phyloP scores from a whole-genome alignment of 2,113 vertebrate genomes.

The Megaceryle maxima region DNA sequence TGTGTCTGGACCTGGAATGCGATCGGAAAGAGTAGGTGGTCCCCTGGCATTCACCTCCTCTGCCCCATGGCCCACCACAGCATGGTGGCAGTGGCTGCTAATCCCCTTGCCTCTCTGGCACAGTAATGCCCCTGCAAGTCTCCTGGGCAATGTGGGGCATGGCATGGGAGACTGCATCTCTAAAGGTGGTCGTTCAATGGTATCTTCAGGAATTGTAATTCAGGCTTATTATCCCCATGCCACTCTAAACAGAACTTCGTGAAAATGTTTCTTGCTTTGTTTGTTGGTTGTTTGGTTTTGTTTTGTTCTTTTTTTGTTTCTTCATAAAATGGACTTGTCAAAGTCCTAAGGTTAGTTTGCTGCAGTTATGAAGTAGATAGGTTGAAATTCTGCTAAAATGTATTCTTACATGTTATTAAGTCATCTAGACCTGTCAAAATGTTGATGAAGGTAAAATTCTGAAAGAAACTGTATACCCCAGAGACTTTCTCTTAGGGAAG shows the following conservation, averaged over 20 bases:
- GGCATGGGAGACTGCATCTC: background rate
- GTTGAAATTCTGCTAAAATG: conserved; percentile 30
- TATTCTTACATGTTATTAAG: background rate
- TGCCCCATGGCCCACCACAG: background rate
- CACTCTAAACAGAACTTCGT: background rate
- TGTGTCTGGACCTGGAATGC: background rate
- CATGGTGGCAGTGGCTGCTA: fast-evolving
- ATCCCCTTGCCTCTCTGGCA: background rate
- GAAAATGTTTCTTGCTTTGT: background rate
- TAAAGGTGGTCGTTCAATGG: background rate
- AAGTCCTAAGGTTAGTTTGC: background rate
- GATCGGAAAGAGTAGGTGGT: background rate
- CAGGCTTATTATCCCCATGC: background rate
- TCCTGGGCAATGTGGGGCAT: background rate
- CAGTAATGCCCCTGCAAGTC: background rate
- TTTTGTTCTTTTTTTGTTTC: background rate
- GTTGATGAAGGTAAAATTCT: conserved; percentile 3
- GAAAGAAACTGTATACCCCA: background rate
- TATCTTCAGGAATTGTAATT: background rate
- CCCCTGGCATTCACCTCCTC: background rate
- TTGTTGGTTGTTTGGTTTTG: background rate
- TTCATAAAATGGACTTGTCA: background rate
- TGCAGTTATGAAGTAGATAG: background rate
- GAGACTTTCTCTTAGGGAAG: background rate
- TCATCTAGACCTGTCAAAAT: conserved; percentile 8